Base-by-base conservation (phyloP, 1,140 invertebrate species). In the Adoxophyes honmai region DNA sequence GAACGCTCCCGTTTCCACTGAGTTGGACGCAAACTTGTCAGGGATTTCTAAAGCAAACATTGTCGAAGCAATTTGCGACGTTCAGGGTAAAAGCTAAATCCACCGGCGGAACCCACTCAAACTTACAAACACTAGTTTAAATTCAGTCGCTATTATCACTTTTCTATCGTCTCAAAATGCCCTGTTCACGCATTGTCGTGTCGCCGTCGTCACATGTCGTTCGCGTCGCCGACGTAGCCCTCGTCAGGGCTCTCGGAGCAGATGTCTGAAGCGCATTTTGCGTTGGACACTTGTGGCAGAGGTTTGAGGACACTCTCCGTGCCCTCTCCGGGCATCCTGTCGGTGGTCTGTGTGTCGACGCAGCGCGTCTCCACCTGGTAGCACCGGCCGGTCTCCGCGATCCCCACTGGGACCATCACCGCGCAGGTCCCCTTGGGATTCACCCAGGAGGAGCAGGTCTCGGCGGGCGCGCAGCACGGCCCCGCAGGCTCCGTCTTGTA, bases 171-270 rank as follows among this genome's bases (percentile, higher is more conserved):
- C 74, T 77, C 77, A 70, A 77, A n/a, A 74, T 75, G 72, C 75
- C 75, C 72, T 74, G 72, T 80, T 84, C 81, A 85, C 68, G 76
- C 75, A 70, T 76, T 81, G 59, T 89, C 86, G 65, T 75, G 86
- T 61, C 88, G 92, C 83, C 89, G 93, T 93, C 73, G 91, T 92
- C 91, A 92, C 79, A 91, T 92, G 66, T 92, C 91, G 68, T 91
- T 90, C 52, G 77, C 92, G 73, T 96, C 95, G 18, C 95, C 95
- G 38, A 95, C 95, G 77, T 96, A 97, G 0, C 95, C 95, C 77
- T 97, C 95, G 77, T 97, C 95, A 4, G 95, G 95, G 77, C 95
- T 96, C 67, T 96, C 95, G 1, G 94, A 93, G 63, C 94, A 90
- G n/a, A 91, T 91, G 57, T 91, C 93, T 57, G 86, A 89, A 13